These are phyloP conservation scores for Sciurus niger DNA, from an alignment of 2,113 vertebrate species.

Conservation along the genomic window DNA sequence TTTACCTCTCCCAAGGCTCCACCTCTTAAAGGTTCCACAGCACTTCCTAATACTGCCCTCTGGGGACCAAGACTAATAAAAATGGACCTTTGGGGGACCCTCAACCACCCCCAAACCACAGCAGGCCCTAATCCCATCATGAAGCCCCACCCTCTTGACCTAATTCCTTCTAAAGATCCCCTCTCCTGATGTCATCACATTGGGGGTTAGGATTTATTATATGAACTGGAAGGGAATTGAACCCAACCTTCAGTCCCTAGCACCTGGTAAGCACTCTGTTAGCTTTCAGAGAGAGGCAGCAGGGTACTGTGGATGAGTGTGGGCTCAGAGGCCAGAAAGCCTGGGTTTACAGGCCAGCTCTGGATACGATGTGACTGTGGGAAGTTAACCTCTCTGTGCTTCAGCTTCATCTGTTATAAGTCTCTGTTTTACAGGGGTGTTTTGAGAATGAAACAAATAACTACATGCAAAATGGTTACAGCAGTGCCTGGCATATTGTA, in stretches of 20 bases:
- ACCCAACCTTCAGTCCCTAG: neutral
- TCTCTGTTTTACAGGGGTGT: neutral
- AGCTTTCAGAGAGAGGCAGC: neutral
- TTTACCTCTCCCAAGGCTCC: neutral
- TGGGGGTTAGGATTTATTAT: neutral
- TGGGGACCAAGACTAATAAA: neutral
- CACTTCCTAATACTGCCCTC: neutral
- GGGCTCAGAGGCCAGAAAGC: neutral
- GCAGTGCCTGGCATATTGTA: neutral
- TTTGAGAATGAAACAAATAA: neutral
- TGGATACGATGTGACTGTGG: too few species aligned
- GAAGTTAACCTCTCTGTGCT: neutral
- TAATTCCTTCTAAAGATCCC: neutral
- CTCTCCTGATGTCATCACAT: neutral
- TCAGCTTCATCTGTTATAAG: neutral
- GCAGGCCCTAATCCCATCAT: neutral
- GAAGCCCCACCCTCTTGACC: neutral
- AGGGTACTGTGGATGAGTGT: neutral
- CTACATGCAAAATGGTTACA: neutral
- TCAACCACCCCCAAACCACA: neutral
- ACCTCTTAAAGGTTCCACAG: too few species aligned
- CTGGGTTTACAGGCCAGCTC: neutral
- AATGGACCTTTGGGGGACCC: too few species aligned
- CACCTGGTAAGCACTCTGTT: neutral
- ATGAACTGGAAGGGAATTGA: neutral